These are phyloP conservation scores for Eulemur coronatus DNA, from an alignment of 2,797 vertebrate species.

Conservation along the genomic window DNA sequence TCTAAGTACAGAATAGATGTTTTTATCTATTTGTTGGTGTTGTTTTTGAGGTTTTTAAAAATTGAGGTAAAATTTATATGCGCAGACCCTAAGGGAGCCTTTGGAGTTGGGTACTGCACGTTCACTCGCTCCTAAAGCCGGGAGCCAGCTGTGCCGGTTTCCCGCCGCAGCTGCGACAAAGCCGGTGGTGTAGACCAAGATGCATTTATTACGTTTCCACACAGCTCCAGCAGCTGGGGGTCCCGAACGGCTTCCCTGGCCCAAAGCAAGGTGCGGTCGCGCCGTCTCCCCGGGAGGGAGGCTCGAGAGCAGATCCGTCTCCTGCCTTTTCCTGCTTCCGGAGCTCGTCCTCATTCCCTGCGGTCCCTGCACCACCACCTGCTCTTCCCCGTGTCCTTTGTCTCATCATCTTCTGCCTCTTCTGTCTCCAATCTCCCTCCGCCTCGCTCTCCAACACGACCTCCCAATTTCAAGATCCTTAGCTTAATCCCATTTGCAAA, in stretches of 20 bases:
- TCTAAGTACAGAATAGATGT: not conserved
- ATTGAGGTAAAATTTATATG: not conserved
- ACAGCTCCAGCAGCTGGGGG: no score
- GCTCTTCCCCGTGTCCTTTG: not conserved
- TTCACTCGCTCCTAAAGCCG: not conserved
- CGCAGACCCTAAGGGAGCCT: not conserved
- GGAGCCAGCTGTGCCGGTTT: not conserved
- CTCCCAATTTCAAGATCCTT: not conserved
- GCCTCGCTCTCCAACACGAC: accelerated
- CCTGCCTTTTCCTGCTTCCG: not conserved
- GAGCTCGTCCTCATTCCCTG: not conserved
- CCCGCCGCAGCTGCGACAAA: not conserved
- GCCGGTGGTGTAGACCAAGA: accelerated
- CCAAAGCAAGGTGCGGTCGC: accelerated
- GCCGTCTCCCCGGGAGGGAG: not conserved
- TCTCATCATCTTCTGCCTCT: not conserved
- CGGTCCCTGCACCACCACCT: not conserved
- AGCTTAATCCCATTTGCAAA: not conserved
- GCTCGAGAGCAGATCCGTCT: not conserved
- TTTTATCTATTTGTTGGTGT: not conserved
- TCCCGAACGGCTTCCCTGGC: not conserved
- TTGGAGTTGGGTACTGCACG: not conserved
- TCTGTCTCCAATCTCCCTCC: not conserved
- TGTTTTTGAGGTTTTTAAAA: not conserved
- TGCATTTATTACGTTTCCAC: no score